These are phyloP conservation scores for Notechis scutatus DNA, from an alignment of 2,113 vertebrate genomes.

Conservation along the genomic window DNA sequence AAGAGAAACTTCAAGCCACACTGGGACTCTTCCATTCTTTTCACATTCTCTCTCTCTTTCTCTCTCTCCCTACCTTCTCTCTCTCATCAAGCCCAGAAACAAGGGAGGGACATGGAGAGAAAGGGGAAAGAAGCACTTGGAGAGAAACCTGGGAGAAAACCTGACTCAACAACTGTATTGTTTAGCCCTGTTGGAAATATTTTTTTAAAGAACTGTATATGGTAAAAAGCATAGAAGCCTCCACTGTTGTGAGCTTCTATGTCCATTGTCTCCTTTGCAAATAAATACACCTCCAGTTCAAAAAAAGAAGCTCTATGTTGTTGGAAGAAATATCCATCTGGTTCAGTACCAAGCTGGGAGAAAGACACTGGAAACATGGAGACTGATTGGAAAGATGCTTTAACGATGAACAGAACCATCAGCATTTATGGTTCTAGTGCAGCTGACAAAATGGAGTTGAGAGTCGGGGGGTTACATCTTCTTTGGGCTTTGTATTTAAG, in stretches of 20 bases:
- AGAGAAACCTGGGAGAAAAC: not conserved
- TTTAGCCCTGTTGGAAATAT: not conserved
- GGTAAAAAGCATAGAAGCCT: not conserved
- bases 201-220: not conserved
- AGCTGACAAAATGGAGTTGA: too few relatives aligned
- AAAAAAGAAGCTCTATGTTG: not conserved
- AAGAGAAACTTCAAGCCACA: not conserved
- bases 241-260: not conserved
- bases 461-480: too few relatives aligned
- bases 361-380: too few relatives aligned
- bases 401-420: too few relatives aligned
- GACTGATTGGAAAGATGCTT: too few relatives aligned
- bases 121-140: not conserved
- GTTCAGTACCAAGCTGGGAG: too few relatives aligned
- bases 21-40: not conserved
- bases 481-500: too few relatives aligned
- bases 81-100: not conserved
- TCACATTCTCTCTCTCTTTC: too few relatives aligned
- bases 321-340: too few relatives aligned
- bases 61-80: too few relatives aligned
- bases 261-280: not conserved
- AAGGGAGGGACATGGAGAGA: not conserved
- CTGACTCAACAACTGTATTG: not conserved
- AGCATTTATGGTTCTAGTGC: too few relatives aligned
- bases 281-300: not conserved